Base-by-base conservation (phyloP, 2,797 vertebrate species). In the Lepus oiostolus region DNA sequence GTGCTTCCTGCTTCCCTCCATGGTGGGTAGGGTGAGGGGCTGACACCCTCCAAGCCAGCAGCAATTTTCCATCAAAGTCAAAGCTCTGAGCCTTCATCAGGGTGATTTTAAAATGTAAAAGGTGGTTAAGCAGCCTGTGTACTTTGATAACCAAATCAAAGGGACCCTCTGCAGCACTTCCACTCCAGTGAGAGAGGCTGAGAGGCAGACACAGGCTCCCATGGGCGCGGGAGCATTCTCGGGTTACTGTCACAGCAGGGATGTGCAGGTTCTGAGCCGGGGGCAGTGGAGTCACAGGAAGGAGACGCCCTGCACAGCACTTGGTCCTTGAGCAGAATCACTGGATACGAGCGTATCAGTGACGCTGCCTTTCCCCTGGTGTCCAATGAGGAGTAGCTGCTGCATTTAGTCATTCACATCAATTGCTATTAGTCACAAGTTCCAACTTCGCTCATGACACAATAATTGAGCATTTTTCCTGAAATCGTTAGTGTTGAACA, bases 401-500 rank as follows among this genome's bases (percentile, higher is more conserved):
- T 62, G n/a, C 54, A 54, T 89, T 85, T 82, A 67, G 63, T 67
- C 16, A 7, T 75, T 85, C 22, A 11, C 26, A 1, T 91, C 82
- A 85, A 83, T 50, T 4, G 24, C 19, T 58, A 38, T 85, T 82
- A 89, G 54, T 88, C n/a, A 82, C 60, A 85, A 85, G 16, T 74
- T 76, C 75, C 28, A 47, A 71, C 35, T 88, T 91, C 50, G 54
- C 88, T 85, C 75, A 38, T 58, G 54, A 79, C 75, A 93, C 81
- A 93, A 77, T 80, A 91, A 91, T 82, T 82, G 62, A 72, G 35
- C 54, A 85, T 83, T 88, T 93, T 79, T 60, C 24, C 24, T 85
- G 50, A 72, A 76, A 85, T 85, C 82, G 80, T 83, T 77, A 76
- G 54, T 82, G 54, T 77, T 82, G 75, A 90, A 85, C 10, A 75